These are phyloP conservation scores for Sebastolobus altivelis DNA, from an alignment of 2,797 vertebrate genomes.

Conservation along the genomic window DNA sequence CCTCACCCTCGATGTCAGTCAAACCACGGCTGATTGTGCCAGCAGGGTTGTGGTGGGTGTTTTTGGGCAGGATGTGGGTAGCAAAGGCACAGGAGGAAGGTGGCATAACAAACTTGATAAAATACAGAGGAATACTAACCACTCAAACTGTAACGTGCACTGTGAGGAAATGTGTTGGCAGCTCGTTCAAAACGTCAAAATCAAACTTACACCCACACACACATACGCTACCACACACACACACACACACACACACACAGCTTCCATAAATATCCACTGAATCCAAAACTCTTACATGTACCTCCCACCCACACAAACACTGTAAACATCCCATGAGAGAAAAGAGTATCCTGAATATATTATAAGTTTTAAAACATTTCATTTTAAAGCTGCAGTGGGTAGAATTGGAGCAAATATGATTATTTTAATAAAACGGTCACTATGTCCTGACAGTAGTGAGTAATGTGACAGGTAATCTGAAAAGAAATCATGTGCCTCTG, in stretches of 20 bases:
- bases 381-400: constrained; percentile 21
- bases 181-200: constrained; percentile 52
- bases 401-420: no score
- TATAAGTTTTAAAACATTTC: constrained; percentile 34
- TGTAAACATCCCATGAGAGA: constrained; percentile 45
- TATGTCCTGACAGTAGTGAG: no score
- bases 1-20: constrained; percentile 48
- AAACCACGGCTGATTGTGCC: constrained; percentile 56
- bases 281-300: constrained; percentile 52
- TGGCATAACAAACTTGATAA: constrained; percentile 71
- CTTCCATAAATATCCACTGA: constrained; percentile 71
- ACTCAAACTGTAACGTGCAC: constrained; percentile 67
- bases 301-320: constrained; percentile 41
- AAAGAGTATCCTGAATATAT: constrained; percentile 21
- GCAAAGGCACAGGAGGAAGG: constrained; percentile 63
- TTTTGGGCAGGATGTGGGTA: constrained; percentile 85
- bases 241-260: constrained; percentile 30
- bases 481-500: no score
- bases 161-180: constrained; percentile 70
- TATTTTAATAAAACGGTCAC: no score
- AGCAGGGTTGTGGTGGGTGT: constrained; percentile 75
- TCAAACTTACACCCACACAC: constrained; percentile 52
- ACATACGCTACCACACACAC: background rate
- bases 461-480: no score
- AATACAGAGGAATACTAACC: constrained; percentile 77